Base-by-base conservation (phyloP, 2,888 invertebrate genomes). In the Ctena decussata region DNA sequence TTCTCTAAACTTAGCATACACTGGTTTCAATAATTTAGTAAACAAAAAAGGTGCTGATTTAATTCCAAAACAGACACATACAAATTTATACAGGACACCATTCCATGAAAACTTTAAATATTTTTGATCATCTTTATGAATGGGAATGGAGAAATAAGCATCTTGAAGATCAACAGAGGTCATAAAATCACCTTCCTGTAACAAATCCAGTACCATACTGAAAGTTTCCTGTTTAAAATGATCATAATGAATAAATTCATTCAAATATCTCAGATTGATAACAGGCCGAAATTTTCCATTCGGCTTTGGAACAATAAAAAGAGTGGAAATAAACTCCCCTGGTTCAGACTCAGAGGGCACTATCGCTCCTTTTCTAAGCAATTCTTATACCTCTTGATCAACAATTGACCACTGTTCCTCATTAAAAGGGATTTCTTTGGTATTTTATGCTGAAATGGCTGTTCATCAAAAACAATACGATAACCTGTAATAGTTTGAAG, bases 1-100 rank as follows among this genome's bases (percentile, higher is more conserved):
- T 35, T 30, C 27, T 32, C 84, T 75, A 21, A 81, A 84, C 24
- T 21, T 32, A 30, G 80, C 72, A 86, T 80, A 80, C 24, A 87
- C 49, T 27, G 84, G 87, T 57, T 80, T 87, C 32, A 82, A 37
- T 5, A 85, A 53, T 75, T 85, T 84, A 21, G 84, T 88, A 65
- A 86, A 89, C 12, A 86, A 44, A 27, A 72, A 69, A 3, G 57
- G 57, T 3, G 57, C 57, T 1, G 27, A 71, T 60, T 75, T 70
- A 30, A 85, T 18, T 18, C 85, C 85, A 72, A 77, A 80, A 0
- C 72, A 80, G n/a, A 85, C 49, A 35, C 76, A 75, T 32, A 76
- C 79, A 49, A 77, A 83, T n/a, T 72, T 11, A 78, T 41, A 82
- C 24, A 77, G 18, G 11, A 72, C 53, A 1, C 49, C 73, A 69